Evolutionary conservation across 2,113 vertebrate genomes (phyloP), one percentile per base, ranked within the genome.

Genomic region (Apodemus sylvaticus): DNA sequence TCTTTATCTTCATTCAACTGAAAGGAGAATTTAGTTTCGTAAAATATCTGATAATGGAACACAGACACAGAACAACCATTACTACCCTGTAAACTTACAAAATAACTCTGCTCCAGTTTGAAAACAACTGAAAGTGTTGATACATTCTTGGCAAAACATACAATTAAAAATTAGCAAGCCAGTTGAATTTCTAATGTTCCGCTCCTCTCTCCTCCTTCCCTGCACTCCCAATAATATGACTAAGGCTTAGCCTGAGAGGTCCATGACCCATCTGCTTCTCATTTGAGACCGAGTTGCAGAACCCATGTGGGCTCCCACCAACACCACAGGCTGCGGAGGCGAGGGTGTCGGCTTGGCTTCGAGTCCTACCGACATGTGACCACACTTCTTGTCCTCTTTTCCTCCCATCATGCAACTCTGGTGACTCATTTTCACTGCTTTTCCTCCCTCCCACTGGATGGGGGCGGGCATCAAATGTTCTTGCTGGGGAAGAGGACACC

Each of bases 121-220:
- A 96, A 91, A 94, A 97, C 77, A 96, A 93, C 78, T 70, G 1
- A 29, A 51, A 96, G 90, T 77, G 93, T 36, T 92, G 96, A 96
- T 93, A 77, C 26, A 64, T 97, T 96, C 96, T 87, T 96, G 91
- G 96, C 91, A 70, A 89, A 83, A 91, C 88, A 58, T 83, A 68
- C 79, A 76, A 58, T 81, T 64, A 71, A 55, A 90, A 90, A 66
- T 36, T 83, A 89, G 66, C 96, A 68, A 92, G 51, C 34, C 53
- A 62, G 73, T 29, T 62, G 31, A 51, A n/a, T 62, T 29, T 92
- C 58, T 48, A 60, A 22, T n/a, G 53, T 0, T 42, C 3, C 16
- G 85, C 55, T 0, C 34, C 58, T 64, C 42, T 17, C 48, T 36
- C 68, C 19, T 19, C 8, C 51, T 48, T 45, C 45, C 42, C 10